A percentile compares a stretch with the other conserved stretches of the same genome.
Evolutionary conservation across 2,797 vertebrate genomes (phyloP).

Genomic region (Epinephelus awoara): DNA sequence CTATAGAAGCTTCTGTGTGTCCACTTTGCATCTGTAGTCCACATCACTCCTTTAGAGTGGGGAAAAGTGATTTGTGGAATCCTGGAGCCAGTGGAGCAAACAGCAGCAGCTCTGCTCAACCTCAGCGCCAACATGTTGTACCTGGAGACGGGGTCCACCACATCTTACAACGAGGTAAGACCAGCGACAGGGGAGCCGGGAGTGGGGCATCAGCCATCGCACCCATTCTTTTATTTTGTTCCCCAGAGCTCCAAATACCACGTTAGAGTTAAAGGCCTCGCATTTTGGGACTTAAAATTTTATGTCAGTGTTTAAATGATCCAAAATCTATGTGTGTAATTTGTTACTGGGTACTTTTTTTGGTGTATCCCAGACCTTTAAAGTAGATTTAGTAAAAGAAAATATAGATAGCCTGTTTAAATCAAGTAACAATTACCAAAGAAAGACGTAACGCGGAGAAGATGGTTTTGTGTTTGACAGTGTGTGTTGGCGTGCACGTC

Average conservation of each 20-base stretch:
- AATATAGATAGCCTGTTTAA: background rate
- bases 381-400: background rate
- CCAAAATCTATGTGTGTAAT: background rate
- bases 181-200: background rate
- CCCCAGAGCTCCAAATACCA: constrained; percentile 8
- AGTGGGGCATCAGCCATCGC: constrained; percentile 18
- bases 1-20: constrained; percentile 88
- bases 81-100: constrained; percentile 99
- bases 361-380: background rate
- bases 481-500: constrained; percentile 39
- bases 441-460: fast-evolving
- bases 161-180: constrained; percentile 99
- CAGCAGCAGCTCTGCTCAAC: constrained; percentile 96
- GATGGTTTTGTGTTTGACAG: constrained; percentile 16
- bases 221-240: constrained; percentile 7
- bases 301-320: background rate
- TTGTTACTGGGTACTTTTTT: background rate
- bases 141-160: constrained; percentile 96
- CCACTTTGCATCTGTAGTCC: constrained; percentile 84
- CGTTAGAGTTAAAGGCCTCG: background rate
- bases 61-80: constrained; percentile 90
- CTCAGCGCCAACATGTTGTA: constrained; percentile 99
- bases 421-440: background rate
- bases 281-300: background rate
- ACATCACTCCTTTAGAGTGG: constrained; percentile 85